A percentile compares a stretch with the other conserved stretches of the same genome.
Evolutionary conservation across 2,797 vertebrate species (phyloP).

Genomic region (Pogoniulus pusillus): DNA sequence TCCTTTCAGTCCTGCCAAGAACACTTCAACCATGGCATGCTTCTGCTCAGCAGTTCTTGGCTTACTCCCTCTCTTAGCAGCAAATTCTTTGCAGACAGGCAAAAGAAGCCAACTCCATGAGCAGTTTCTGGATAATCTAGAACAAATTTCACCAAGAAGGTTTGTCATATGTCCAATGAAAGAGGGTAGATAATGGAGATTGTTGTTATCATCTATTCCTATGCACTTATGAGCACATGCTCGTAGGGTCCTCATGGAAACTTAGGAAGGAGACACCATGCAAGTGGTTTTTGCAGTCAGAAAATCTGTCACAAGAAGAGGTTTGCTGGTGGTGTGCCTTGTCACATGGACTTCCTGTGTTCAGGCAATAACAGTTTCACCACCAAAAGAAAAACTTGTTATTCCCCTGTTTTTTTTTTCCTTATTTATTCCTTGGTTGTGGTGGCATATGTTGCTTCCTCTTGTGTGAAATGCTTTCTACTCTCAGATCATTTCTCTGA

Average conservation of each 20-base stretch:
- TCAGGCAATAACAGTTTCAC: conserved; percentile 15
- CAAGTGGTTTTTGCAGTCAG: background rate
- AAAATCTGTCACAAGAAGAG: conserved; percentile 23
- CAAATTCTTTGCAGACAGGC: fast-evolving
- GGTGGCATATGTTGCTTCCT: conserved; percentile 61
- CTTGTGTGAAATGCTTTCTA: conserved; percentile 64
- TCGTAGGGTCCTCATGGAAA: background rate
- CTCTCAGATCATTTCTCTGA: conserved; percentile 52
- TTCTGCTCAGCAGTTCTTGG: background rate
- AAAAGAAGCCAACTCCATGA: background rate
- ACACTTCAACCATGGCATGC: fast-evolving
- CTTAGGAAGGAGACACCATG: background rate
- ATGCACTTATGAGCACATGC: background rate
- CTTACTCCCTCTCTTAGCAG: background rate
- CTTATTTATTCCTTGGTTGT: conserved; percentile 50
- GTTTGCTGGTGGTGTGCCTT: background rate
- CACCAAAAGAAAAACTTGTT: conserved; percentile 39
- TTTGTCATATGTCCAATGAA: background rate
- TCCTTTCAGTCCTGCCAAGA: background rate
- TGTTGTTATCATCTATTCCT: background rate
- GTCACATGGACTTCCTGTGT: background rate
- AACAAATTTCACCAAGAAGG: background rate
- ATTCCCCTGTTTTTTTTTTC: conserved; percentile 56
- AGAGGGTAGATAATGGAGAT: background rate
- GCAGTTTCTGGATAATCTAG: background rate